phyloP scores from a whole-genome alignment of 2,888 invertebrate species.

The Drosophila barbarae region DNA sequence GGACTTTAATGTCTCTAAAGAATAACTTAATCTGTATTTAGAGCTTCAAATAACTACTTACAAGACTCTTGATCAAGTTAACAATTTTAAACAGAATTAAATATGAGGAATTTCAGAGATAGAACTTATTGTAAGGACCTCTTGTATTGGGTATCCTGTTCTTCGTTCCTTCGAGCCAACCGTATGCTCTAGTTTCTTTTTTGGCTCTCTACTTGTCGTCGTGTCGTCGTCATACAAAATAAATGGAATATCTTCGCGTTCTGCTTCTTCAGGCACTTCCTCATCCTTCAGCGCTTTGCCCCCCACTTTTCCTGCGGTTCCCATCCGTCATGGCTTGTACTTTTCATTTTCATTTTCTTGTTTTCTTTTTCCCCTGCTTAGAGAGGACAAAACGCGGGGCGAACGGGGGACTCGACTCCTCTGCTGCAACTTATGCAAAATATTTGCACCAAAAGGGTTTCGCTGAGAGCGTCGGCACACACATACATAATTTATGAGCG shows the following conservation, averaged over 20 bases:
- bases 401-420: not conserved
- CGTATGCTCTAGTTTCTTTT: slow-evolving; percentile 22
- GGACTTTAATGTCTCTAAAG: not conserved
- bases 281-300: slow-evolving; percentile 17
- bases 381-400: not conserved
- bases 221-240: slow-evolving; percentile 49
- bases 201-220: slow-evolving; percentile 34
- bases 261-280: slow-evolving; percentile 32
- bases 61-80: not conserved
- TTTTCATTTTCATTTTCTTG: slow-evolving; percentile 8
- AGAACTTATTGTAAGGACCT: not conserved
- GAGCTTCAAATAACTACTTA: not conserved
- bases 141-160: slow-evolving; percentile 17
- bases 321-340: slow-evolving; percentile 39
- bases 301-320: slow-evolving; percentile 32
- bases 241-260: slow-evolving; percentile 55
- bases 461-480: slow-evolving; percentile 18
- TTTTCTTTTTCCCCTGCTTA: slow-evolving; percentile 4
- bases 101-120: not conserved
- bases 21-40: not conserved
- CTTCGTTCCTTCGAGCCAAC: slow-evolving; percentile 5
- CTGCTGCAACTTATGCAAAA: slow-evolving; percentile 40
- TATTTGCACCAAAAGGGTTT: slow-evolving; percentile 40
- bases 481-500: slow-evolving; percentile 20
- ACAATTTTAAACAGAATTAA: not conserved